Percentiles rank a stretch among this genome's conserved stretches.
Evolutionary conservation across 2,113 vertebrate genomes (phyloP).

Genomic region (Eulemur macaco): DNA sequence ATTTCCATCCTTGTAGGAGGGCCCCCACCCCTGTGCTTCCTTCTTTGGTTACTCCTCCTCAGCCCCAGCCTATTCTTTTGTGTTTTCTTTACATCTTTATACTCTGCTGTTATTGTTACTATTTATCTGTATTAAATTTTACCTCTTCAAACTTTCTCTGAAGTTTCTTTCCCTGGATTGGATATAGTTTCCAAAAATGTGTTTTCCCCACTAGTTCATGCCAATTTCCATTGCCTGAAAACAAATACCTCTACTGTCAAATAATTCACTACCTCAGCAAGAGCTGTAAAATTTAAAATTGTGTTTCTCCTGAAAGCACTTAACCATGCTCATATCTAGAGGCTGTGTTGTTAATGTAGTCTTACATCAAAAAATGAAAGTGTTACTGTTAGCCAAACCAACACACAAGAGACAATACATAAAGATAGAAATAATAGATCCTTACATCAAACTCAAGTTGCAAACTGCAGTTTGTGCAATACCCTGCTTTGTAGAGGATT

Average conservation of each 20-base stretch:
- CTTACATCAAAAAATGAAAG: neutral
- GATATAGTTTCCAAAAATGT: neutral
- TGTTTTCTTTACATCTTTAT: neutral
- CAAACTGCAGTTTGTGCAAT: neutral
- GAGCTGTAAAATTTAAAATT: neutral
- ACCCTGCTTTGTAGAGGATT: neutral
- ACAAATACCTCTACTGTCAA: neutral
- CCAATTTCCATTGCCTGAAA: neutral
- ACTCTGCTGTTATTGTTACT: neutral
- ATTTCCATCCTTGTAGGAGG: neutral
- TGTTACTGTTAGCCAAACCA: neutral
- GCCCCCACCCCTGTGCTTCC: too few relatives aligned
- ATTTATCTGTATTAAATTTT: neutral
- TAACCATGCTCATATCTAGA: neutral
- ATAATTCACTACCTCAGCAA: neutral
- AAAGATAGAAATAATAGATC: neutral
- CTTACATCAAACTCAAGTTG: neutral
- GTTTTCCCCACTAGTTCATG: neutral
- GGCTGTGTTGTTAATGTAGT: neutral
- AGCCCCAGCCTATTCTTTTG: neutral
- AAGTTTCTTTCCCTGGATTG: neutral
- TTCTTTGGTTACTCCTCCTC: neutral
- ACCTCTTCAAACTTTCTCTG: neutral
- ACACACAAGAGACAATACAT: neutral
- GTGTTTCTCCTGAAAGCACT: slow-evolving; percentile 12